Evolutionary conservation across 2,797 vertebrate genomes (phyloP), one percentile per base, ranked within the genome.

Genomic region (Fringilla coelebs): DNA sequence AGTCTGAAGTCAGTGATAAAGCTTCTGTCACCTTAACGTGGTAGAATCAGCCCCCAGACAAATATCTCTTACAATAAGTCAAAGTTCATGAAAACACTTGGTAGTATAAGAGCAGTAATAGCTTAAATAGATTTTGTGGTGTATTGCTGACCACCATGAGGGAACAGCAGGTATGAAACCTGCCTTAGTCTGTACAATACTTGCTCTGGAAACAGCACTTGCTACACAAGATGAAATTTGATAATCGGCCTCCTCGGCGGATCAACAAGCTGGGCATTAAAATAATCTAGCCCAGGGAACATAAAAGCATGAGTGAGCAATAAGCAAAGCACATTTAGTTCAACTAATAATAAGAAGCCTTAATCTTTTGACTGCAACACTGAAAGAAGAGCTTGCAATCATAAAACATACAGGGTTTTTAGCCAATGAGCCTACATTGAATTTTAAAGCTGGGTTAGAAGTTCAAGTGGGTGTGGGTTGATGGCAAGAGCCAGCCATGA

Each of bases 381-480:
- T 89, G 84, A 78, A 95, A 96, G 89, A 82, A 84, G 92, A 93
- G 67, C 54, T 93, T 48, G 80, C 49, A 89, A 58, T 93, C 21
- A 89, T 74, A 93, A 82, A 63, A 8, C 13, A 68, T 26, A 19
- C 14, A 21, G 82, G 66, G 28, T 43, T 96, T 95, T 96, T 89
- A 95, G 45, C 77, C 73, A 77, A 67, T 83, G 65, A 77, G 91
- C 66, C 51, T 68, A 29, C 17, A 15, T 18, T 96, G 71, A 81
- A 91, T 94, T 95, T 96, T 95, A 92, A 96, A 93, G 67, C 93
- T 66, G 84, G 67, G 68, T 96, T 38, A 94, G 65, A 80, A 94
- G 75, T 88, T 94, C 92, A 94, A 74, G 80, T 91, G 84, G 45
- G 40, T 86, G 84, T 95, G 71, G 77, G 94, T 68, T 91, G 89